Evolutionary conservation across 2,797 vertebrate species (phyloP).

Genomic region (Pseudomugil gertrudae): DNA sequence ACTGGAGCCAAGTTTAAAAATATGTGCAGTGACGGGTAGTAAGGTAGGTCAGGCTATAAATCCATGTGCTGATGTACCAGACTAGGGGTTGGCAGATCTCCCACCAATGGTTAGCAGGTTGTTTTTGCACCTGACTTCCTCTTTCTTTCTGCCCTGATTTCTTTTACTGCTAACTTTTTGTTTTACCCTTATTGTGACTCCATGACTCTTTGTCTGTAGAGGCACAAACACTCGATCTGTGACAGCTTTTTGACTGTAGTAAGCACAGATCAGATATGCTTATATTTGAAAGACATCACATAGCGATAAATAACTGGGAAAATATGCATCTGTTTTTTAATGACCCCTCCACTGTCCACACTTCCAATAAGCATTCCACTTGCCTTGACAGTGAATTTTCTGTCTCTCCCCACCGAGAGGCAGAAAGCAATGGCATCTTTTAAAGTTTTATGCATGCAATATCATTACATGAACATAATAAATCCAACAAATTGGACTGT

Average conservation of each 20-base stretch:
- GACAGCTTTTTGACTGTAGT: background rate
- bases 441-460: slow-evolving; percentile 41
- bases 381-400: background rate
- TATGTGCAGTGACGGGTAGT: slow-evolving; percentile 47
- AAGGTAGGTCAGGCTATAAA: slow-evolving; percentile 70
- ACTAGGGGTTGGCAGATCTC: slow-evolving; percentile 44
- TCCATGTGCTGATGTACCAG: slow-evolving; percentile 52
- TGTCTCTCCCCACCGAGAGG: background rate
- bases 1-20: slow-evolving; percentile 59
- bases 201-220: slow-evolving; percentile 29
- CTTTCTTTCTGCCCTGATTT: slow-evolving; percentile 44
- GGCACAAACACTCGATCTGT: background rate
- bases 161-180: slow-evolving; percentile 8
- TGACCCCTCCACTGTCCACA: background rate
- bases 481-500: slow-evolving; percentile 51
- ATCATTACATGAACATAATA: slow-evolving; percentile 42
- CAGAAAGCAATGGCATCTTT: slow-evolving; percentile 38
- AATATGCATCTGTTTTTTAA: background rate
- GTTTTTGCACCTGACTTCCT: slow-evolving; percentile 67
- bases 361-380: background rate
- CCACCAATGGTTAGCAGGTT: slow-evolving; percentile 48
- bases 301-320: background rate
- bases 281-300: slow-evolving; percentile 14
- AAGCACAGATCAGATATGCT: background rate
- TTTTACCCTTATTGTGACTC: slow-evolving; percentile 25